Conservation (phyloP, 2,797 vertebrate genomes). For the Cyprinodon diabolis region DNA sequence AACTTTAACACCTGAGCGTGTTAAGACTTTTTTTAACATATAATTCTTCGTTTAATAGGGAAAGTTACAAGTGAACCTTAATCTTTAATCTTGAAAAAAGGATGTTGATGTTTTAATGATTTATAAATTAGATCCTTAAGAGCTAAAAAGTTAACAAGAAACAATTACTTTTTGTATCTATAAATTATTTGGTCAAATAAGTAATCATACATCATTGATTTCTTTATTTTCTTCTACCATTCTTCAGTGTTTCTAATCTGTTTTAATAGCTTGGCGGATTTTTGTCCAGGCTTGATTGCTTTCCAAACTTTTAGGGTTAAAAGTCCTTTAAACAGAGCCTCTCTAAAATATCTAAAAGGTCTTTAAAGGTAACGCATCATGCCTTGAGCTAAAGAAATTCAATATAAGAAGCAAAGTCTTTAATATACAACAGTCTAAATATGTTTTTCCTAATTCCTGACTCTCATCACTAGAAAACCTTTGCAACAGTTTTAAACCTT, state of each 20-base stretch:
- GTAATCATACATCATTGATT: not conserved
- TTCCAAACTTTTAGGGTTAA: not conserved
- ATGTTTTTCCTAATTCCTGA: too few relatives aligned
- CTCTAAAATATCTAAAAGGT: not conserved
- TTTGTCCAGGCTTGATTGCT: not conserved
- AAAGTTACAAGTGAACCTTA: not conserved
- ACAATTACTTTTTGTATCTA: not conserved
- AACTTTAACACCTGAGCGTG: not conserved
- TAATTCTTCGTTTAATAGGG: not conserved
- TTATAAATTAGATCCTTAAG: too few relatives aligned
- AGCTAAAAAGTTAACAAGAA: not conserved
- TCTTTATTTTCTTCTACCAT: not conserved
- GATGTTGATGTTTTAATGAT: too few relatives aligned
- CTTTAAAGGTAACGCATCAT: not conserved
- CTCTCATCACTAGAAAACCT: too few relatives aligned
- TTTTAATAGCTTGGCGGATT: not conserved
- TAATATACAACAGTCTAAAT: too few relatives aligned
- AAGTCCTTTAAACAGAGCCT: not conserved
- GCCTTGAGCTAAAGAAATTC: too few relatives aligned
- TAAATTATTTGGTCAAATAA: not conserved
- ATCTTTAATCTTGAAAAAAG: not conserved
- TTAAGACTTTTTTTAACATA: not conserved
- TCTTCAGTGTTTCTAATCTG: not conserved
- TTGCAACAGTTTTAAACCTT: too few relatives aligned
- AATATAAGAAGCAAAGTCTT: too few relatives aligned